Base-by-base conservation (phyloP, 2,888 invertebrate genomes). In the Timandra comae region DNA sequence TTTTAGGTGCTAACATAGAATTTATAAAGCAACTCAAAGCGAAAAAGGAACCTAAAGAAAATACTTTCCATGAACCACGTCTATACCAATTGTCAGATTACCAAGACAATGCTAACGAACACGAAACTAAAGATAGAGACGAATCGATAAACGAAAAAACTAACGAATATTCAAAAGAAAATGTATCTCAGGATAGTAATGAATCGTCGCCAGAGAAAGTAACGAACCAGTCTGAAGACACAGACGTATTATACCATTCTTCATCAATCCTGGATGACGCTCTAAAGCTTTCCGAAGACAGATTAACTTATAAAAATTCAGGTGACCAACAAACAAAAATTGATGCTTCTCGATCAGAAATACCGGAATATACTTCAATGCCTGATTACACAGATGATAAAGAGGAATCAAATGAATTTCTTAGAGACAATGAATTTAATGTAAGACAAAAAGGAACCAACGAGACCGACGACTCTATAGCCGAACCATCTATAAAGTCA, bases 81-180 rank as follows among this genome's bases (percentile, higher is more conserved):
- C 87, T 88, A n/a, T 88, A 86, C 54, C 76, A 85, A 38, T 75
- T 86, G 45, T 81, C 82, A 21, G 67, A 86, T 12, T 80, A 88
- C 42, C 87, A 87, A 43, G 24, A 2, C 7, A 24, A 24, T 11
- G 24, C 9, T 10, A 24, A 24, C 7, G 9, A 24, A 7, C 6
- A 16, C 16, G 16, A 16, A 1, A 16, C 16, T 16, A 47, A 52
- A 28, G 34, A 43, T 3, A 60, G 58, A n/a, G 42, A 44, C n/a
- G 34, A 41, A 9, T 29, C 16, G 6, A n/a, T n/a, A 16, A 22
- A 21, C 19, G 23, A 32, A 5, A 33, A 12, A 22, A 2, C 8
- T 6, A 12, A 12, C 20, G 8, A 19, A 4, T 7, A 24, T 6
- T 2, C 6, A 1, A 24, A 24, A 8, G 24, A 24, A 24, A 11